Conservation (phyloP, 2,113 vertebrate genomes). For the Oncorhynchus gorbuscha region DNA sequence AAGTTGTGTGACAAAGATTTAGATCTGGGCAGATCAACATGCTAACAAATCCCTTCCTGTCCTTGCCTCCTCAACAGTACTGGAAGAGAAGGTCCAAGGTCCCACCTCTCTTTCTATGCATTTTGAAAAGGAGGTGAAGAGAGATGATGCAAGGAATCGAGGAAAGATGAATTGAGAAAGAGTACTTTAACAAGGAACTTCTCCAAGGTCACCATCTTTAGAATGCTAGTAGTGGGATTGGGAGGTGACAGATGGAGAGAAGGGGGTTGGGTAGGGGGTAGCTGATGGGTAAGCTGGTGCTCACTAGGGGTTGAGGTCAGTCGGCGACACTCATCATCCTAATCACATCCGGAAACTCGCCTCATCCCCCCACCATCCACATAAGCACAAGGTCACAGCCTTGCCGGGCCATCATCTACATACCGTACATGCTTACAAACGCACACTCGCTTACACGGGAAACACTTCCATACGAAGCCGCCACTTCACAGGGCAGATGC, state of each 20-base stretch:
- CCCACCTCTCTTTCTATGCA: too few species aligned
- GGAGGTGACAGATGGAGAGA: not conserved
- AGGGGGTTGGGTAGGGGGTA: not conserved
- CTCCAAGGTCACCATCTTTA: too few species aligned
- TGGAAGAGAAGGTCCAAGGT: too few species aligned
- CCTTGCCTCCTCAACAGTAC: too few species aligned
- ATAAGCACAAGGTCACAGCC: constrained; percentile 9
- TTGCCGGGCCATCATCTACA: not conserved
- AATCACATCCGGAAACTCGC: constrained; percentile 19
- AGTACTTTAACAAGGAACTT: too few species aligned
- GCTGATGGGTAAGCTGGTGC: not conserved
- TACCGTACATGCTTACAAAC: not conserved
- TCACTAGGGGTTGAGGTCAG: constrained; percentile 1
- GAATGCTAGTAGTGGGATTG: not conserved
- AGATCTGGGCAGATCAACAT: too few species aligned
- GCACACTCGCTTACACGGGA: too few species aligned
- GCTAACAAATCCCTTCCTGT: too few species aligned
- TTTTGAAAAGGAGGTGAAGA: too few species aligned
- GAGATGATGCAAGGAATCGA: too few species aligned
- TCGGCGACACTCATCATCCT: constrained; percentile 4
- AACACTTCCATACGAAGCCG: not conserved
- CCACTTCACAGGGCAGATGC: not conserved
- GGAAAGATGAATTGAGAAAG: too few species aligned
- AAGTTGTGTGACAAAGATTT: too few species aligned
- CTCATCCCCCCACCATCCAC: not conserved